Evolutionary conservation across 2,113 vertebrate genomes (phyloP), one percentile per base, ranked within the genome.

Genomic region (Neomonachus schauinslandi): DNA sequence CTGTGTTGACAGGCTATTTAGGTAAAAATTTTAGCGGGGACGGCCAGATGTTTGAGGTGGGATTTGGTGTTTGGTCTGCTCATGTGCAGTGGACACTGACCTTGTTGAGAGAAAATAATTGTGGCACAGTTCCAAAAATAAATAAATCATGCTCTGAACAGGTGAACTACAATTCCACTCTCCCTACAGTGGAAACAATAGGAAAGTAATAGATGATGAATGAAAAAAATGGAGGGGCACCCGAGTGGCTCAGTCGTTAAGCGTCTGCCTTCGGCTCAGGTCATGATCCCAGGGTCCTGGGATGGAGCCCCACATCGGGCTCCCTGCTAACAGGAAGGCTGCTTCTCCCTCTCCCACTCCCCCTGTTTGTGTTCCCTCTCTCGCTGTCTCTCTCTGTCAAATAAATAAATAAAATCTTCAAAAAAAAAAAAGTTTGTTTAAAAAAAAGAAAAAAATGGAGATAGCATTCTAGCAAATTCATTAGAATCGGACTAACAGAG

Each of bases 391-490:
- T 39, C 39, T 39, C 39, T 42, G 39, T 42, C 39, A 42, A 42
- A 42, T 42, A 42, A 42, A 42, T 42, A 42, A 42, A 42, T 42
- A 42, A 42, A 42, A 42, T 42, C 39, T 42, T 42, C 39, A 42
- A 42, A 42, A 42, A 42, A 42, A 39, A 42, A 42, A 42, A 42
- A 42, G 39, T 42, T 42, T 42, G 39, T 5, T 42, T 42, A 42
- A 42, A 92, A 97, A 93, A 26, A 74, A 96, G 11, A 92, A 97
- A 93, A 26, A 74, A 96, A 33, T 14, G 21, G 63, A 83, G 59
- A 49, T 63, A 16, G 16, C 51, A 88, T 59, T 84, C 57, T 57
- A 95, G 46, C 71, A 92, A 86, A 96, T 59, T 94, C 87, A 85
- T 39, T 93, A 71, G 88, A n/a, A 89, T n/a, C 22, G 93, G 57